phyloP scores from a whole-genome alignment of 2,113 vertebrate species.

The Elaphurus davidianus region DNA sequence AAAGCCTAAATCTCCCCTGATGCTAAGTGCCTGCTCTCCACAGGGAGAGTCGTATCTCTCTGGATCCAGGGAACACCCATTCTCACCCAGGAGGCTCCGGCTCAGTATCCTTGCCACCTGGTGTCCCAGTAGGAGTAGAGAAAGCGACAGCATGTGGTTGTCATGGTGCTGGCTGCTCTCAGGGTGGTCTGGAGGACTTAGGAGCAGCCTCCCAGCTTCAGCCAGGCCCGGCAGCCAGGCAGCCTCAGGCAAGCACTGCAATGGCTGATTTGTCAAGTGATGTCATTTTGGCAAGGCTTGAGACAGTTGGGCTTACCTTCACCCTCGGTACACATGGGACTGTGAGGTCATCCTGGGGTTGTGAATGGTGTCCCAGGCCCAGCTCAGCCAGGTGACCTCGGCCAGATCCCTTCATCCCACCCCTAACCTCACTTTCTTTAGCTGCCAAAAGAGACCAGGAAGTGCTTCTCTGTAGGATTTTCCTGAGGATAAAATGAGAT shows the following conservation, averaged over 20 bases:
- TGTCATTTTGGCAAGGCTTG: neutral
- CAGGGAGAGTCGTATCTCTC: neutral
- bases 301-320: neutral
- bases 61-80: neutral
- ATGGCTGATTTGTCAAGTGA: neutral
- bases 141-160: neutral
- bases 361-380: too few species aligned
- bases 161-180: neutral
- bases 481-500: neutral
- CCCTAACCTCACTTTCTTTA: neutral
- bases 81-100: neutral
- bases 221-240: neutral
- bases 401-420: neutral
- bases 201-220: neutral
- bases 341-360: neutral
- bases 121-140: neutral
- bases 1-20: neutral
- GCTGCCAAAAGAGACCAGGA: neutral
- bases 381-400: neutral
- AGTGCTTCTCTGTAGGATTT: neutral
- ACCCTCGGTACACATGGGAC: neutral
- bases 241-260: neutral
- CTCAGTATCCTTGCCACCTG: neutral
- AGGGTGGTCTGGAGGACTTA: neutral
- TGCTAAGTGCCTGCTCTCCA: neutral